phyloP scores from a whole-genome alignment of 2,113 vertebrate genomes.

The Patagioenas fasciata region DNA sequence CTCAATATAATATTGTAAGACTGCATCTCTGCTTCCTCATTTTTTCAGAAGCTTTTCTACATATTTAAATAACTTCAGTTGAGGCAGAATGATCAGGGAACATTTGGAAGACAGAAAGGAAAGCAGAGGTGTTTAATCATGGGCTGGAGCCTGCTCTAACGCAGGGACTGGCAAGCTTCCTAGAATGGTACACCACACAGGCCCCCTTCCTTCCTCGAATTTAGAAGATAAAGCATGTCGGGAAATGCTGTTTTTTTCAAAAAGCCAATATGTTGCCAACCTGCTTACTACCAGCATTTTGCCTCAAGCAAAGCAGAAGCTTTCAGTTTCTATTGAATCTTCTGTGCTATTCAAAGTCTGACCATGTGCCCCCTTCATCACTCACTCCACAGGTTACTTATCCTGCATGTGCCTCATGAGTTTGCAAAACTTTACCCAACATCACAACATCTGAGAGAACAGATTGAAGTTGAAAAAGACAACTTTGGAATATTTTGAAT shows the following conservation, averaged over 20 bases:
- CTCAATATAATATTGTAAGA: background rate
- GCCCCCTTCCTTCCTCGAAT: background rate
- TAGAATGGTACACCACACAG: background rate
- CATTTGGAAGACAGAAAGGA: conserved; percentile 20
- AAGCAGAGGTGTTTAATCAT: conserved; percentile 54
- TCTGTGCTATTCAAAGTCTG: background rate
- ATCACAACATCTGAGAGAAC: background rate
- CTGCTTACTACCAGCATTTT: background rate
- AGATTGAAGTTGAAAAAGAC: background rate
- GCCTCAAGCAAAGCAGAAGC: background rate
- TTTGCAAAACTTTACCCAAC: background rate
- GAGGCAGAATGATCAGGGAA: background rate
- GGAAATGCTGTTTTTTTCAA: conserved; percentile 4
- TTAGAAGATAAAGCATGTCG: background rate
- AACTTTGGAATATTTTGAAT: background rate
- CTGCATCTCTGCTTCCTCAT: background rate
- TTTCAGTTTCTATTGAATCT: background rate
- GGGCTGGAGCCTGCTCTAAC: background rate
- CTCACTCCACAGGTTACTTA: background rate
- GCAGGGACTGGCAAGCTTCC: conserved; percentile 22
- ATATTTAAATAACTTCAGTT: background rate
- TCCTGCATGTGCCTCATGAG: background rate
- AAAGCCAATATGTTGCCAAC: background rate
- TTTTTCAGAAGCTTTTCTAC: conserved; percentile 6
- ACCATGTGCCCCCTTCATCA: background rate